Percentiles rank a stretch among this genome's conserved stretches.
Evolutionary conservation across 2,797 vertebrate species (phyloP).

Genomic region (Clamator glandarius): DNA sequence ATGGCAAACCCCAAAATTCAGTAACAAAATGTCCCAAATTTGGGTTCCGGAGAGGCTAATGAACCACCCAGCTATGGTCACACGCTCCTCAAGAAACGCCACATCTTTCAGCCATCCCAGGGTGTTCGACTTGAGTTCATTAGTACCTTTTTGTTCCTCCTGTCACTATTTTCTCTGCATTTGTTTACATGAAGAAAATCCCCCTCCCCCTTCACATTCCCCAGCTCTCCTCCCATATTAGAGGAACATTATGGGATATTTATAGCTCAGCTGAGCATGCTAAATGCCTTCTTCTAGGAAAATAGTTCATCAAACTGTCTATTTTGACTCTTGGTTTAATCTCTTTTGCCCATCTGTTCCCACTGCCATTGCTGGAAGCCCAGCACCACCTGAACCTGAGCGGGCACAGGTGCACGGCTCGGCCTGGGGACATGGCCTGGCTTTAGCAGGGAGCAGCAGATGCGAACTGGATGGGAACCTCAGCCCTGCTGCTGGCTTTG

Average conservation of each 20-base stretch:
- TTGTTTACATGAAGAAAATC: constrained; percentile 31
- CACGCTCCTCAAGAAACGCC: background rate
- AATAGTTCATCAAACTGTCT: constrained; percentile 60
- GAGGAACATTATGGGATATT: constrained; percentile 45
- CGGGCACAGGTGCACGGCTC: rapidly evolving
- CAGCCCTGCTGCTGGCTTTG: background rate
- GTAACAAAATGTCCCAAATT: background rate
- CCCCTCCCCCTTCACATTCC: background rate
- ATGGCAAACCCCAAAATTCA: background rate
- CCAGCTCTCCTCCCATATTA: constrained; percentile 27
- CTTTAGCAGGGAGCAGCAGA: background rate
- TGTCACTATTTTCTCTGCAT: background rate
- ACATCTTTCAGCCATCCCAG: background rate
- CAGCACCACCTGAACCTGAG: background rate
- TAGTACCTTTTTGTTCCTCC: constrained; percentile 26
- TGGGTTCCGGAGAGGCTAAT: background rate
- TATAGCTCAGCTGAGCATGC: constrained; percentile 65
- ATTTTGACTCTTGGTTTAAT: constrained; percentile 37
- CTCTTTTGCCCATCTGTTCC: constrained; percentile 19
- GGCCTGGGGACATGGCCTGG: background rate
- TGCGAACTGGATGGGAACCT: background rate
- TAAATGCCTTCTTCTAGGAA: constrained; percentile 55
- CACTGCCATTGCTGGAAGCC: background rate
- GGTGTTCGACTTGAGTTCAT: constrained; percentile 20
- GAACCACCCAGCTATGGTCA: background rate